Percentiles rank a stretch among this genome's conserved stretches.
phyloP scores from a whole-genome alignment of 1,140 invertebrate genomes.

The Hormaphis cornu region DNA sequence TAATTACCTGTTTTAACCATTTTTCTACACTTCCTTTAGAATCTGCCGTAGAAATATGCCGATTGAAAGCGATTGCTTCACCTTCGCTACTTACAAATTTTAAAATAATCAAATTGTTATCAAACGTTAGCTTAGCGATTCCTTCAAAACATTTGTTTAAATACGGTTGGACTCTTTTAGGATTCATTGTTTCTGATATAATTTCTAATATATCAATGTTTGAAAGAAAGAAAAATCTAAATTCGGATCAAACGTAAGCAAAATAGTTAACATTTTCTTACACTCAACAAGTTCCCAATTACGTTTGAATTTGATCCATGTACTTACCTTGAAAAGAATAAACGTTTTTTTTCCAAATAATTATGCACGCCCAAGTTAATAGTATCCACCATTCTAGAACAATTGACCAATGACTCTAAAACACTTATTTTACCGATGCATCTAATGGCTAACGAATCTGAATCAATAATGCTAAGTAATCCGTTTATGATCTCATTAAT shows the following conservation, averaged over 20 bases:
- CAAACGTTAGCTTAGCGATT: conserved; percentile 62
- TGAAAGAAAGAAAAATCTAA: conserved; percentile 86
- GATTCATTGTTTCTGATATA: conserved; percentile 84
- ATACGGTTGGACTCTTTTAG: conserved; percentile 76
- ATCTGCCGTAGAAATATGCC: conserved; percentile 61
- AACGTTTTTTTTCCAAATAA: conserved; percentile 84
- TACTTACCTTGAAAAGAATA: conserved; percentile 71
- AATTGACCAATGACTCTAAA: conserved; percentile 62
- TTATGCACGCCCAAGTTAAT: conserved; percentile 79
- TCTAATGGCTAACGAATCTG: conserved; percentile 64
- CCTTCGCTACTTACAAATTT: conserved; percentile 78
- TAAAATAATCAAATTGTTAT: conserved; percentile 64
- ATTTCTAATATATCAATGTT: conserved; percentile 95
- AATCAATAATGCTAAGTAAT: conserved; percentile 63
- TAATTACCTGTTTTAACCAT: conserved; percentile 65
- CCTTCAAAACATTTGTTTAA: conserved; percentile 87
- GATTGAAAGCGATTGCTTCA: conserved; percentile 63
- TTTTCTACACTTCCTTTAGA: conserved; percentile 84
- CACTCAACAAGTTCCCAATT: background rate
- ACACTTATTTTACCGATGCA: conserved; percentile 61
- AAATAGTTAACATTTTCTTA: too few species aligned
- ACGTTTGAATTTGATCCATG: too few species aligned
- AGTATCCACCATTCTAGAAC: conserved; percentile 64
- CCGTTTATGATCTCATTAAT: conserved; percentile 68
- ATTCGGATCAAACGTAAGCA: conserved; percentile 49